Conservation (phyloP, 2,888 invertebrate species). For the Acronicta aceris region DNA sequence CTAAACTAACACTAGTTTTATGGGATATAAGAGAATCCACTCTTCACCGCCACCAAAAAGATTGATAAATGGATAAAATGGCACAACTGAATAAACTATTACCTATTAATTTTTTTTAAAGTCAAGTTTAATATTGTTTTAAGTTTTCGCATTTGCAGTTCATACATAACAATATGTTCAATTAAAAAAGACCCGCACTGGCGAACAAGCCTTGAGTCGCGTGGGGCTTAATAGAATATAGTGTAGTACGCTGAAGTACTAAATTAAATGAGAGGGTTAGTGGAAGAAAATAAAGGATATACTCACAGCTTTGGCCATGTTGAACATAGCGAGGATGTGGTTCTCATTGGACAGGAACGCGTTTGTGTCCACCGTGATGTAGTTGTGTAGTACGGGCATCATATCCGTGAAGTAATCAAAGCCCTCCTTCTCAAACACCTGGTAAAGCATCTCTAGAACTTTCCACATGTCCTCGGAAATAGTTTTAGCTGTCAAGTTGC, state of each 20-base stretch:
- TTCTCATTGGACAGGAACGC: constrained; percentile 97
- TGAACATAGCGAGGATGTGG: constrained; percentile 96
- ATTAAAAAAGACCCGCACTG: no score
- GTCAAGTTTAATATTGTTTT: not conserved
- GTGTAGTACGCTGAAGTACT: no score
- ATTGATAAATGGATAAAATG: no score
- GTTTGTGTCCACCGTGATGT: constrained; percentile 98
- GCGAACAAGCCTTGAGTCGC: no score
- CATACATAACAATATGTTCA: not conserved
- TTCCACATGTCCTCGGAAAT: constrained; percentile 99
- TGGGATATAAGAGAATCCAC: no score
- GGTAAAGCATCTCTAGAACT: constrained; percentile 95
- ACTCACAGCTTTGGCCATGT: constrained; percentile 97
- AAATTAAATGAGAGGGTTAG: no score
- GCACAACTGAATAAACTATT: not conserved
- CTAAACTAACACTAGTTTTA: no score
- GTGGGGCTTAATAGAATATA: no score
- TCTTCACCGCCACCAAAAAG: no score
- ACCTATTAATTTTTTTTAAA: no score
- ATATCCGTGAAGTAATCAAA: constrained; percentile 99
- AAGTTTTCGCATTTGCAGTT: not conserved
- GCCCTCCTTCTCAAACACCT: constrained; percentile 97
- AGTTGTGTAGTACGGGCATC: constrained; percentile 99
- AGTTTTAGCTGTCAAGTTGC: constrained; percentile 95
- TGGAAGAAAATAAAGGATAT: constrained; percentile 2